Evolutionary conservation across 2,797 vertebrate genomes (phyloP).

Genomic region (Salmo trutta): DNA sequence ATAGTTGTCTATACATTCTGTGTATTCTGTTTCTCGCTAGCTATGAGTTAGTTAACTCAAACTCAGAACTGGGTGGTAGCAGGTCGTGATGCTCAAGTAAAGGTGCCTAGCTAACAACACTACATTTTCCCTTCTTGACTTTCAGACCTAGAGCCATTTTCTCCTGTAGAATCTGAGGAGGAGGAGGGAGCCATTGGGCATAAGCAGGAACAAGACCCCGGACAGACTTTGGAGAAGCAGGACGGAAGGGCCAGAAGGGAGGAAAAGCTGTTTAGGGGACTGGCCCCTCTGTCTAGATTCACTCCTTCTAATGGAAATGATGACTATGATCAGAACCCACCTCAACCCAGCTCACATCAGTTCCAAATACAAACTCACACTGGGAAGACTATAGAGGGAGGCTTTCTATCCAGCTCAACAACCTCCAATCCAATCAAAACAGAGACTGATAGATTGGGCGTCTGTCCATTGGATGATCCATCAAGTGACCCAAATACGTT

Average conservation of each 20-base stretch:
- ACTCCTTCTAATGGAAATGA: neutral
- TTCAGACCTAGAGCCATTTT: conserved; percentile 1
- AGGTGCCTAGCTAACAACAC: neutral
- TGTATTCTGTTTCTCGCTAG: neutral
- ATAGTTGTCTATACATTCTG: neutral
- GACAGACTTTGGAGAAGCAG: neutral
- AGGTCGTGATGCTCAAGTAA: neutral
- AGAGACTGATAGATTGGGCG: conserved; percentile 1
- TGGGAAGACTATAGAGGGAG: neutral
- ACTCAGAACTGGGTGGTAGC: neutral
- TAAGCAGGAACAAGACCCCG: neutral
- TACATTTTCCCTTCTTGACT: neutral
- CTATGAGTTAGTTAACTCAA: neutral
- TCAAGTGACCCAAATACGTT: neutral
- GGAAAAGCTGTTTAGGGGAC: neutral
- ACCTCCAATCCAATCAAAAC: conserved; percentile 10
- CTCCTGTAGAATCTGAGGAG: conserved; percentile 2
- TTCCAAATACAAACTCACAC: neutral
- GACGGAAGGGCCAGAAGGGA: neutral
- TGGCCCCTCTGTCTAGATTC: neutral
- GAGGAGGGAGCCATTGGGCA: neutral
- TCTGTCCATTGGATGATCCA: neutral
- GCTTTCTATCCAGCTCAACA: neutral
- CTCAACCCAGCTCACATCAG: neutral
- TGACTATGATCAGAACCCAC: neutral